Evolutionary conservation across 2,797 vertebrate genomes (phyloP).

Genomic region (Sebastes iracundus): DNA sequence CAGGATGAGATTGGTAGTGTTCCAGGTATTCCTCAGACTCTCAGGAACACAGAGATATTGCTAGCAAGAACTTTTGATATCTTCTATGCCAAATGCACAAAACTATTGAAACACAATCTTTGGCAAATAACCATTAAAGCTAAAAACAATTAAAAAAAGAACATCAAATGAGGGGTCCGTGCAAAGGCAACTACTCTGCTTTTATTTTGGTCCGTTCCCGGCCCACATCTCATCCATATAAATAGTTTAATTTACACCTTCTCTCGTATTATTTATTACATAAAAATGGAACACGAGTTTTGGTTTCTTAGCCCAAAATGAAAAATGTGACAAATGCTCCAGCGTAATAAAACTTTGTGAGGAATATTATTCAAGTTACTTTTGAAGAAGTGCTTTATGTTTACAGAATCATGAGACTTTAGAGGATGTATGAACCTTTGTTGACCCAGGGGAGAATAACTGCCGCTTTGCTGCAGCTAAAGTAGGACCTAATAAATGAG

Average conservation of each 20-base stretch:
- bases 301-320: conserved; percentile 29
- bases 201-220: conserved; percentile 24
- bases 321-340: conserved; percentile 39
- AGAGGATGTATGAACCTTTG: conserved; percentile 47
- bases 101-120: conserved; percentile 24
- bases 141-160: conserved; percentile 9
- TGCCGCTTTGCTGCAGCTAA: conserved; percentile 48
- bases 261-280: conserved; percentile 36
- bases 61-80: conserved; percentile 36
- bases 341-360: conserved; percentile 18
- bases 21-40: conserved; percentile 51
- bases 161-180: conserved; percentile 10
- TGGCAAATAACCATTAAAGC: conserved; percentile 3
- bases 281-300: conserved; percentile 11
- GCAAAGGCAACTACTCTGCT: conserved; percentile 4
- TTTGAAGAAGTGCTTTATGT: conserved; percentile 52
- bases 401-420: conserved; percentile 48
- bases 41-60: conserved; percentile 63
- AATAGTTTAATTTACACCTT: conserved; percentile 30
- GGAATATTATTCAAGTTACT: conserved; percentile 34
- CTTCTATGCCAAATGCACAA: conserved; percentile 44
- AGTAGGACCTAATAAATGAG: conserved; percentile 55
- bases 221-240: conserved; percentile 25
- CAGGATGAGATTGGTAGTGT: conserved; percentile 29
- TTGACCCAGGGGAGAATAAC: conserved; percentile 28